Base-by-base conservation (phyloP, 2,888 invertebrate species). In the Agriopis aurantiaria region DNA sequence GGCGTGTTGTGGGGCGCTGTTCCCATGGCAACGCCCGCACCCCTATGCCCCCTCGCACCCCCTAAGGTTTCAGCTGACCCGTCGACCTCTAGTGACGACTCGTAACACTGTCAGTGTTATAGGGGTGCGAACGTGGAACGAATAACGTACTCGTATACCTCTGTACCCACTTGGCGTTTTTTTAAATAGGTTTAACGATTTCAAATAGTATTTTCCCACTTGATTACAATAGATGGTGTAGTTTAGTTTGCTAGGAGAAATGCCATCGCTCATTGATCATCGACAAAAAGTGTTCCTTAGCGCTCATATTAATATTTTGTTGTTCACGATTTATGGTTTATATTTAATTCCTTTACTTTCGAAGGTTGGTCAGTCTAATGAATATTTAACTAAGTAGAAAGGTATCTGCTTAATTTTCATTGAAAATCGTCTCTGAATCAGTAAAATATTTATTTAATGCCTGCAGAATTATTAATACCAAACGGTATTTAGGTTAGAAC, bases 1-100 rank as follows among this genome's bases (percentile, higher is more conserved):
- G 93, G 89, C 93, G 93, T 93, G 93, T 93, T 93, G 92, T 92
- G 88, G 92, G 91, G 91, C 89, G 85, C 87, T 82, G 92, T 93
- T 85, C 85, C 82, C 85, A 91, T 91, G 86, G 84, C 80, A 80
- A 93, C 91, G 75, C 80, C 81, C 81, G 78, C 77, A 40, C 64
- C 59, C 55, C 46, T 65, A 68, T 67, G 78, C 82, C 79, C 78
- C 80, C 75, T 86, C 80, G 82, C 85, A 81, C 82, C 69, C 66
- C 66, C 70, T 43, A 63, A 63, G 68, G 76, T 85, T 88, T 87
- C 89, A 90, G 89, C 91, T 92, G 92, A 93, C 92, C 92, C 88
- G 88, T 74, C 91, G 91, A 91, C 91, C 91, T 90, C 89, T 86
- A 87, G 86, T 89, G 91, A 90, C 86, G 91, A 88, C 85, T 84